Evolutionary conservation across 2,888 invertebrate genomes (phyloP).

Genomic region (Drosophila infuscata): DNA sequence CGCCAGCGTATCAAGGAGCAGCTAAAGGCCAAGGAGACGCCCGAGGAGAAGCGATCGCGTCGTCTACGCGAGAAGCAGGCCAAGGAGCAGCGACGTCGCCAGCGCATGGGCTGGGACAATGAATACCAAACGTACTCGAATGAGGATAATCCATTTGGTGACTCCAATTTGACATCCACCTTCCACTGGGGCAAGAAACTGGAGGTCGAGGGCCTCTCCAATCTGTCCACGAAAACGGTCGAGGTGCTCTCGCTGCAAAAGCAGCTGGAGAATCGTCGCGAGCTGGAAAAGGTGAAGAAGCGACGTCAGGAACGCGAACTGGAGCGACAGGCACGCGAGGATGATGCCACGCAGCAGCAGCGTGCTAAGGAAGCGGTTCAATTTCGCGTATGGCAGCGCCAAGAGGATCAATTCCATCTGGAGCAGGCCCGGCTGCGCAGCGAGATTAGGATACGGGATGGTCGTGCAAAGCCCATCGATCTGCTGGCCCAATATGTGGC

Average conservation of each 20-base stretch:
- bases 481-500: slow-evolving; percentile 97
- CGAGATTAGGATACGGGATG: slow-evolving; percentile 97
- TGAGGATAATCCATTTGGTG: slow-evolving; percentile 99
- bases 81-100: slow-evolving; percentile 94
- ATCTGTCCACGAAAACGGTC: slow-evolving; percentile 91
- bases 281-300: slow-evolving; percentile 97
- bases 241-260: slow-evolving; percentile 93
- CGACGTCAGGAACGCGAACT: slow-evolving; percentile 94
- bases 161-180: slow-evolving; percentile 96
- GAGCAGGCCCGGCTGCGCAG: slow-evolving; percentile 97
- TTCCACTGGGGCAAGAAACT: slow-evolving; percentile 99
- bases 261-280: slow-evolving; percentile 95
- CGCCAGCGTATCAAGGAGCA: slow-evolving; percentile 90
- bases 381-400: slow-evolving; percentile 96
- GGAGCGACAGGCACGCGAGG: slow-evolving; percentile 92
- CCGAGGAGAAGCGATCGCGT: slow-evolving; percentile 95
- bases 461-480: slow-evolving; percentile 99
- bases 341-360: slow-evolving; percentile 93
- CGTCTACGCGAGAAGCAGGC: slow-evolving; percentile 95
- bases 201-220: slow-evolving; percentile 95
- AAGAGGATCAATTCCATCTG: slow-evolving; percentile 98
- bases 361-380: slow-evolving; percentile 95
- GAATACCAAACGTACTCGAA: slow-evolving; percentile 99
- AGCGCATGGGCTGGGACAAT: slow-evolving; percentile 98
- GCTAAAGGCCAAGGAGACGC: slow-evolving; percentile 95